Conservation (phyloP, 2,113 vertebrate species). For the Murina feae region DNA sequence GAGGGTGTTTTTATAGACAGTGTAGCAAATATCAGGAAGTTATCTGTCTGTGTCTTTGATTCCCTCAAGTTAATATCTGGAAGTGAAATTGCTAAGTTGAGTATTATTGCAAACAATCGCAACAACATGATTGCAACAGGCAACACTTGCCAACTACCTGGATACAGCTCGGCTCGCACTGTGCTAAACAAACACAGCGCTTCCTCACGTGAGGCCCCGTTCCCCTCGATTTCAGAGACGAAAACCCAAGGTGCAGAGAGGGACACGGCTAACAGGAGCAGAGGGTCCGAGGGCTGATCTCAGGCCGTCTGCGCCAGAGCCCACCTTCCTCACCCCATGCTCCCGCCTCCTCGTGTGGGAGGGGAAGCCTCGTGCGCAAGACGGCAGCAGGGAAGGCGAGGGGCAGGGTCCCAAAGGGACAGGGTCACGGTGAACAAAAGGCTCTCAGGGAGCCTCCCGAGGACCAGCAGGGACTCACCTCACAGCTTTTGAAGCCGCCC, state of each 20-base stretch:
- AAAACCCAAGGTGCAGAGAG: background rate
- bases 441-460: background rate
- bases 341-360: background rate
- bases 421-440: background rate
- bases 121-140: too few relatives aligned
- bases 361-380: background rate
- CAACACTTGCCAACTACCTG: accelerated
- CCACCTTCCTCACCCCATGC: background rate
- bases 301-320: background rate
- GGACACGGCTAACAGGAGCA: accelerated
- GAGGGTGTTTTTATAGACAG: background rate
- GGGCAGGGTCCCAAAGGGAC: background rate
- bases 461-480: background rate
- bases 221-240: background rate
- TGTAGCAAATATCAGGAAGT: background rate
- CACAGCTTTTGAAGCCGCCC: background rate
- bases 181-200: accelerated
- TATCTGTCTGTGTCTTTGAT: background rate
- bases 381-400: background rate
- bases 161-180: too few relatives aligned
- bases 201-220: accelerated
- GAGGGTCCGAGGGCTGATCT: background rate
- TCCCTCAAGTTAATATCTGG: background rate
- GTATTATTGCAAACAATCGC: accelerated
- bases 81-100: background rate